Evolutionary conservation across 2,888 invertebrate species (phyloP), one percentile per base, ranked within the genome.

Genomic region (Xestoiulus laeticollis): DNA sequence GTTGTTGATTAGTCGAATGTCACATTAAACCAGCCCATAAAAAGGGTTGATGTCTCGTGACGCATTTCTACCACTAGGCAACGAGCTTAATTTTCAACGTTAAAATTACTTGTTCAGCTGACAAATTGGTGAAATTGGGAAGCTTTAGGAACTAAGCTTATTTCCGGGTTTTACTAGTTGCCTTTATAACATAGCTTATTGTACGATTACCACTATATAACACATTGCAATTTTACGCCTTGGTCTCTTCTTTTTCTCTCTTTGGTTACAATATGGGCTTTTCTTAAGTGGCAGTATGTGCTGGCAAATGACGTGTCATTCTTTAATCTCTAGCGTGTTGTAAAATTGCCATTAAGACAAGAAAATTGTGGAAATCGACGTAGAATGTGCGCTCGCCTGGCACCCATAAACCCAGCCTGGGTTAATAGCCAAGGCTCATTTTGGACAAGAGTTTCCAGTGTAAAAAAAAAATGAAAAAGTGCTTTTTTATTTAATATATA

Each of bases 371-470:
- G 59, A 59, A 22, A 59, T 59, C n/a, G 59, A 22, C 59, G 59
- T 22, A 22, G 59, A 59, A 59, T 59, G 22, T 16, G 22, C 16
- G 22, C 8, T 4, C 16, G 59, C 59, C 16, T 59, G 10, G 59
- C 22, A 59, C 59, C 59, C 59, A 59, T 59, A 22, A 59, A 59
- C 59, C 59, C 59, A 59, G 22, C 59, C 16, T 22, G 59, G 59
- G 59, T 59, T 59, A 59, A 59, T 22, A 59, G 59, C 22, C 22
- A 16, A 10, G 22, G 22, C 22, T n/a, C 59, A 22, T 59, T 59
- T 59, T 59, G 59, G 59, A 59, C 59, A 59, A n/a, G 59, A 59
- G n/a, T 59, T 59, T 59, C 48, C 48, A 48, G 48, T 48, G 48
- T 10, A 48, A 48, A 48, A 16, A n/a, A n/a, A 44, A 44, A 44